Base-by-base conservation (phyloP, 2,888 invertebrate genomes). In the Dynastes maya region DNA sequence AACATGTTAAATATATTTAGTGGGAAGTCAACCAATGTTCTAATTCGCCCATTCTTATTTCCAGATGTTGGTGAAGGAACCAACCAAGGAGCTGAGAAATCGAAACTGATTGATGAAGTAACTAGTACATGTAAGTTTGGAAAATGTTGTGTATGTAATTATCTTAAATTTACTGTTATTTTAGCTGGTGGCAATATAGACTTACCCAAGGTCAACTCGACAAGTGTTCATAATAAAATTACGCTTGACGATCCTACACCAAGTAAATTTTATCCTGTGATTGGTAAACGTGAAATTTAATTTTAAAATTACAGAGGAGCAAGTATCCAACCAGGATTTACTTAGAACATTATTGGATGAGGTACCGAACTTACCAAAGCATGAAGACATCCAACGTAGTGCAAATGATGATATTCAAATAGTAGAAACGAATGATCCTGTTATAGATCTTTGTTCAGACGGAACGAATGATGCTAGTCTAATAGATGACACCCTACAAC, bases 381-480 rank as follows among this genome's bases (percentile, higher is more conserved):
- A 16, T 5, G 27, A 8, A 5, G 2, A 8, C 55, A 22, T 8
- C 3, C 22, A 22, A 45, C 1, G 2, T 45, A 68, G 9, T 1
- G 9, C 27, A 51, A 61, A 72, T 13, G 72, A 63, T 16, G 61
- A 72, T n/a, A 13, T 72, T 27, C 45, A 58, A 8, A 13, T 74
- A 4, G 45, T 74, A 32, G 72, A 74, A 22, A 22, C 45, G 5
- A n/a, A 61, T 40, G 13, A 45, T 27, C 16, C n/a, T 29, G 27
- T 49, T 16, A 74, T 63, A 11, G 72, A 74, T 61, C 13, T 74
- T 5, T 74, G 72, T 8, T 61, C 45, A 27, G 49, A 74, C 11
- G 72, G 45, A 5, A 27, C 72, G 0, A 45, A 29, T 27, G 63
- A 74, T 61, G 40, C 8, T 37, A 6, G 0, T 11, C 13, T 11